Conservation (phyloP, 2,113 vertebrate genomes). For the Tetrax tetrax region DNA sequence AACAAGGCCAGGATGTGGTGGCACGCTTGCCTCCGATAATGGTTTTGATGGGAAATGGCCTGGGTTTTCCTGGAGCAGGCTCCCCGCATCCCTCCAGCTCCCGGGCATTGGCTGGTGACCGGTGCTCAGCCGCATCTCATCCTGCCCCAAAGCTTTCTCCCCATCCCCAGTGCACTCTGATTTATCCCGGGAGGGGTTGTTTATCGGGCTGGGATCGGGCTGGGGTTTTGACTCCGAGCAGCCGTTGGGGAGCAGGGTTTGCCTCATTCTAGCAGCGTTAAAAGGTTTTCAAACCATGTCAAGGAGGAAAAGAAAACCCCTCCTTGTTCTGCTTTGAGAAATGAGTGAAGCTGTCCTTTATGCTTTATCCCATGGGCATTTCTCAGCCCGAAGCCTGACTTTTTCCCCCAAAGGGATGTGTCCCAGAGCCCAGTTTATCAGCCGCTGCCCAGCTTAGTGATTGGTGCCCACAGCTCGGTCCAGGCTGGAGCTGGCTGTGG, state of each 20-base stretch:
- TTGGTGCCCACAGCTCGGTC: rapidly evolving
- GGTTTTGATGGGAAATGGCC: neutral
- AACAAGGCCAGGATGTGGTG: neutral
- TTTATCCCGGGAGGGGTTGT: neutral
- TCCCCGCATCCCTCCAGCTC: neutral
- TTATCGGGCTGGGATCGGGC: neutral
- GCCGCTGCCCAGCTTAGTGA: neutral
- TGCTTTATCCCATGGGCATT: neutral
- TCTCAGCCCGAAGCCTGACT: neutral
- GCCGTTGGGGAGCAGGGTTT: neutral
- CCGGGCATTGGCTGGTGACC: neutral
- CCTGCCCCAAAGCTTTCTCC: neutral
- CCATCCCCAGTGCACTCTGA: neutral
- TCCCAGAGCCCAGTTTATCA: neutral
- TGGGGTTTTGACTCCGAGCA: neutral
- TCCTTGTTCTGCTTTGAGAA: neutral
- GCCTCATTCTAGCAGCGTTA: neutral
- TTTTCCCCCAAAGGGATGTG: neutral
- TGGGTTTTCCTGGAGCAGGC: neutral
- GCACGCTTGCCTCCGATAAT: neutral
- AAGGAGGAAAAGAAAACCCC: neutral
- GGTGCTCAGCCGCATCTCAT: neutral
- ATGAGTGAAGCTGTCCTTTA: neutral
- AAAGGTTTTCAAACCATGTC: neutral
- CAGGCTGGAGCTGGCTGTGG: neutral